A percentile compares a stretch with the other conserved stretches of the same genome.
Conservation (phyloP, 2,888 invertebrate species). For the Agonum fuliginosum region DNA sequence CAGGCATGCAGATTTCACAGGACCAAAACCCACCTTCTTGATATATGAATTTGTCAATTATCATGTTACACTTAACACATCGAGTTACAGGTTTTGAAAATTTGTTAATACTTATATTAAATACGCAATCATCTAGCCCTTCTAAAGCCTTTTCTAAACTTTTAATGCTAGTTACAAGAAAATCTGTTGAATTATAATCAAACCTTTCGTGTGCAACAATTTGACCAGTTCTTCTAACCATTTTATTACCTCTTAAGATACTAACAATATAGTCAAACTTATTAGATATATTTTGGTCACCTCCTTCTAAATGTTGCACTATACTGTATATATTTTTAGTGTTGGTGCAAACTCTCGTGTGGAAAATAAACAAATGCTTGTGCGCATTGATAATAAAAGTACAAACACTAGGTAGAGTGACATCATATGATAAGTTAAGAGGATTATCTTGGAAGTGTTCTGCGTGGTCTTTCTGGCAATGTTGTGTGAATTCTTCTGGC, state of each 20-base stretch:
- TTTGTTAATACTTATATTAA: constrained; percentile 16
- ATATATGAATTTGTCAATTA: constrained; percentile 11
- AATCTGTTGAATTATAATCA: constrained; percentile 6
- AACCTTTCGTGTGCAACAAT: background rate
- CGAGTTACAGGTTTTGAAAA: background rate
- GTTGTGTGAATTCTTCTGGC: background rate
- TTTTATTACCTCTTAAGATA: constrained; percentile 12
- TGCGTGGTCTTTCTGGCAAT: background rate
- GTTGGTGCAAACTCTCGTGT: background rate
- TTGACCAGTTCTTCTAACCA: background rate
- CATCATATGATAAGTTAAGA: background rate
- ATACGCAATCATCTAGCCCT: background rate
- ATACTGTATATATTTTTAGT: background rate
- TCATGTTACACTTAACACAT: background rate
- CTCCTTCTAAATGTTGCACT: background rate
- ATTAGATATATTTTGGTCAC: background rate
- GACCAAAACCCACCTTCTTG: background rate
- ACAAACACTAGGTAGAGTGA: background rate
- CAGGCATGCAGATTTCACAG: constrained; percentile 5
- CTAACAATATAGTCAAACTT: background rate
- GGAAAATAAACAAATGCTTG: constrained; percentile 8
- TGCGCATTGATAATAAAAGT: background rate
- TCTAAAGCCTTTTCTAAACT: constrained; percentile 6
- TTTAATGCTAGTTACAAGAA: constrained; percentile 1
- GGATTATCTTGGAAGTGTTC: constrained; percentile 2